Percentiles rank a stretch among this genome's conserved stretches.
These are phyloP conservation scores for Apantesis nais DNA, from an alignment of 2,888 invertebrate species.

Conservation along the genomic window DNA sequence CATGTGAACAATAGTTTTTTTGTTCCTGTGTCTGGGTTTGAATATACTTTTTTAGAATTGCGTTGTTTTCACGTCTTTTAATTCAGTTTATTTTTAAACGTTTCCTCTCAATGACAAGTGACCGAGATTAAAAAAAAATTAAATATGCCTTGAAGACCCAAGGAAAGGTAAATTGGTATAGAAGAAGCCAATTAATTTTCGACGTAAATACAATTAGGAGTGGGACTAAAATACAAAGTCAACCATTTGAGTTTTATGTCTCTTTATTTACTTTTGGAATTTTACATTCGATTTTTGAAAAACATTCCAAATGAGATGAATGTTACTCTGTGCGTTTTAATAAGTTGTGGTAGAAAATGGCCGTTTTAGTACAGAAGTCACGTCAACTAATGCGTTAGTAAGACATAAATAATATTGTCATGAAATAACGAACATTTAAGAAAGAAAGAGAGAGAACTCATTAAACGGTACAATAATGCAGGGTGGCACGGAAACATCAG, in stretches of 20 bases:
- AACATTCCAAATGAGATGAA: neutral
- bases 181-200: neutral
- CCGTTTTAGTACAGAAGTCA: too few species aligned
- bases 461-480: too few species aligned
- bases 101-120: too few species aligned
- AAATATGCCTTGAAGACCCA: neutral
- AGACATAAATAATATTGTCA: too few species aligned
- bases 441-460: too few species aligned
- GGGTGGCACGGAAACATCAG: too few species aligned
- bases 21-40: constrained; percentile 1
- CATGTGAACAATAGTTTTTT: constrained; percentile 11
- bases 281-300: neutral
- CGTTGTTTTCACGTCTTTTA: neutral
- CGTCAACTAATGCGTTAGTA: too few species aligned
- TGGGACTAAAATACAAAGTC: too few species aligned
- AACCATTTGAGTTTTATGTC: neutral
- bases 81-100: neutral
- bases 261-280: neutral
- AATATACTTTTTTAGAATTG: neutral
- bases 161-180: neutral
- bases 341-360: neutral
- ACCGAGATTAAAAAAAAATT: neutral
- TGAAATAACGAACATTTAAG: too few species aligned
- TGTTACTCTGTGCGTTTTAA: neutral
- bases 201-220: too few species aligned